Conservation (phyloP, 23 tunicate species). For the Aplidium turbinatum region DNA sequence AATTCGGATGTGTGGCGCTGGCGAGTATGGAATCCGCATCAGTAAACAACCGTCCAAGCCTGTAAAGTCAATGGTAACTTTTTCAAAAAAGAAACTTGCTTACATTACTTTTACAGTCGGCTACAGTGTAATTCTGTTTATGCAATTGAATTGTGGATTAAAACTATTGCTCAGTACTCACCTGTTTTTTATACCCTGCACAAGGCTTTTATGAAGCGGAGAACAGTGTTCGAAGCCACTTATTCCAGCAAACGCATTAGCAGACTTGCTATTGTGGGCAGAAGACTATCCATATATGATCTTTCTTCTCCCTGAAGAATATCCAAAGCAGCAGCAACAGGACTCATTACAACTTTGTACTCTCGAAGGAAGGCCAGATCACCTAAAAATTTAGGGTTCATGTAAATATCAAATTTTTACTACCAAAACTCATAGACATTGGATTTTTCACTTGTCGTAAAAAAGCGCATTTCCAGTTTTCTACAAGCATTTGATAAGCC, state of each 20-base stretch:
- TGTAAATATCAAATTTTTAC: no score
- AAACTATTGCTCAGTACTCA: no score
- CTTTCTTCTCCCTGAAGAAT: slow-evolving; percentile 23
- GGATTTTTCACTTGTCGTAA: slow-evolving; percentile 21
- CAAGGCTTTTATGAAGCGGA: slow-evolving; percentile 23
- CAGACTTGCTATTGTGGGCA: slow-evolving; percentile 29
- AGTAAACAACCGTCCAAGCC: no score
- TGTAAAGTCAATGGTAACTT: no score
- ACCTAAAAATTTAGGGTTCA: not conserved
- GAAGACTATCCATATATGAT: slow-evolving; percentile 19
- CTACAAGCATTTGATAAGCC: slow-evolving; percentile 11
- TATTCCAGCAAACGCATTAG: not conserved
- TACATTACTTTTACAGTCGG: no score
- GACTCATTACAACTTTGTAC: slow-evolving; percentile 17
- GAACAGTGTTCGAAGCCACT: slow-evolving; percentile 7
- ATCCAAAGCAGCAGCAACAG: slow-evolving; percentile 26
- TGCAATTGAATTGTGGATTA: no score
- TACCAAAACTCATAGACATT: not conserved
- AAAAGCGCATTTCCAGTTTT: slow-evolving; percentile 22
- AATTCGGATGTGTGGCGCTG: no score
- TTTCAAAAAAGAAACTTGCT: no score
- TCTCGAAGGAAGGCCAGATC: slow-evolving; percentile 25
- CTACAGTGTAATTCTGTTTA: no score
- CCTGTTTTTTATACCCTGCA: slow-evolving; percentile 6
- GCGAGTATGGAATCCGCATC: no score